These are phyloP conservation scores for Dromas ardeola DNA, from an alignment of 2,113 vertebrate species.

Conservation along the genomic window DNA sequence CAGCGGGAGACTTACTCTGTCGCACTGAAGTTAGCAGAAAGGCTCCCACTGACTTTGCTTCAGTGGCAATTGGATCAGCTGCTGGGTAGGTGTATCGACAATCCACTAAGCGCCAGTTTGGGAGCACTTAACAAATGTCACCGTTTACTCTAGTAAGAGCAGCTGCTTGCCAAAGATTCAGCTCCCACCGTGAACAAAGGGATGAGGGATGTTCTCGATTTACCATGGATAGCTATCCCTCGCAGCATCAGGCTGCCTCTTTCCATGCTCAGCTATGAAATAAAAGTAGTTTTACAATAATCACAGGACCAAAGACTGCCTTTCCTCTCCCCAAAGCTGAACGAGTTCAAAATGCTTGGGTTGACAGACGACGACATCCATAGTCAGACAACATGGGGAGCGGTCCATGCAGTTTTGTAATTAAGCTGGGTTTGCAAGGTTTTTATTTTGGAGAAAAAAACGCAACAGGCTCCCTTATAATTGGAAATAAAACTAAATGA, in stretches of 20 bases:
- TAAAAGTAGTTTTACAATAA: background rate
- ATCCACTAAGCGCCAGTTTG: background rate
- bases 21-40: background rate
- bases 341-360: background rate
- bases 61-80: background rate
- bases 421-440: background rate
- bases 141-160: background rate
- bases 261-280: background rate
- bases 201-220: background rate
- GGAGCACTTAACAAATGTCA: background rate
- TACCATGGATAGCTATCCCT: background rate
- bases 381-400: background rate
- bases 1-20: background rate
- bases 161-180: background rate
- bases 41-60: background rate
- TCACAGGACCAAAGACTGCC: background rate
- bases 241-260: background rate
- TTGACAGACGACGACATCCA: background rate
- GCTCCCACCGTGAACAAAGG: background rate
- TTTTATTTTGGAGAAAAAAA: background rate
- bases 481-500: conserved; percentile 27
- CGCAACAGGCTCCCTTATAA: background rate
- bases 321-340: background rate
- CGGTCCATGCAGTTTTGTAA: background rate
- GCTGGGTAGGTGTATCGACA: accelerated